These are phyloP conservation scores for Chaetoderma sp. DNA, from an alignment of 2,888 invertebrate species.

Conservation along the genomic window DNA sequence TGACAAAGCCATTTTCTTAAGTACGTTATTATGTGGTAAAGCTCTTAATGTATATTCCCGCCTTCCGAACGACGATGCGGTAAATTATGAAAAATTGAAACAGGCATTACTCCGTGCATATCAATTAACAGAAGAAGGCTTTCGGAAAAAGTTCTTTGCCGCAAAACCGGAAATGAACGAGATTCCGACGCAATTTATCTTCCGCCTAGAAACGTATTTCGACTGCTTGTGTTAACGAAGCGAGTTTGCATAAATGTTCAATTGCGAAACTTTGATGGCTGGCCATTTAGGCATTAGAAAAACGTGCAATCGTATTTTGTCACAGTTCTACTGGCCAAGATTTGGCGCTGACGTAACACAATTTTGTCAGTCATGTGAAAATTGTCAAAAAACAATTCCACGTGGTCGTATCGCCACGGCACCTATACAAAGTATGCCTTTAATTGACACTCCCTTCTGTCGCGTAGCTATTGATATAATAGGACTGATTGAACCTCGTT, in stretches of 20 bases:
- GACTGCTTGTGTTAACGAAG: too few species aligned
- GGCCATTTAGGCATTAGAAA: slow-evolving; percentile 25
- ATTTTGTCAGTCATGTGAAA: slow-evolving; percentile 37
- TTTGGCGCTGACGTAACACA: slow-evolving; percentile 23
- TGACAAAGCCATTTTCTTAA: too few species aligned
- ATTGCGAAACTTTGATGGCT: slow-evolving; percentile 25
- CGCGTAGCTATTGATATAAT: slow-evolving; percentile 40
- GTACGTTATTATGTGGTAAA: too few species aligned
- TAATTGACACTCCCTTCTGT: slow-evolving; percentile 34
- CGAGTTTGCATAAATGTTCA: too few species aligned
- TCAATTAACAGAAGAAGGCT: slow-evolving; percentile 13
- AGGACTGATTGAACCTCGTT: slow-evolving; percentile 36
- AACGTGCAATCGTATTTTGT: slow-evolving; percentile 16
- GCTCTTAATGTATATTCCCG: too few species aligned
- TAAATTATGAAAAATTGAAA: too few species aligned
- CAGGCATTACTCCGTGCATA: slow-evolving; percentile 6
- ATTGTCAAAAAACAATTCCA: slow-evolving; percentile 29
- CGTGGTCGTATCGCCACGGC: slow-evolving; percentile 31
- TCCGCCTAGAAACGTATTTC: slow-evolving; percentile 2
- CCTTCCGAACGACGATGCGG: too few species aligned
- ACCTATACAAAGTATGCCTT: slow-evolving; percentile 27
- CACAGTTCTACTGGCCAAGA: slow-evolving; percentile 37
- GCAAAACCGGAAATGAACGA: slow-evolving; percentile 5
- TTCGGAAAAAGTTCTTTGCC: slow-evolving; percentile 2
- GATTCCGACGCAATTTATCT: slow-evolving; percentile 4